A percentile compares a stretch with the other conserved stretches of the same genome.
Conservation (phyloP, 1,140 invertebrate species). For the Anastrepha ludens region DNA sequence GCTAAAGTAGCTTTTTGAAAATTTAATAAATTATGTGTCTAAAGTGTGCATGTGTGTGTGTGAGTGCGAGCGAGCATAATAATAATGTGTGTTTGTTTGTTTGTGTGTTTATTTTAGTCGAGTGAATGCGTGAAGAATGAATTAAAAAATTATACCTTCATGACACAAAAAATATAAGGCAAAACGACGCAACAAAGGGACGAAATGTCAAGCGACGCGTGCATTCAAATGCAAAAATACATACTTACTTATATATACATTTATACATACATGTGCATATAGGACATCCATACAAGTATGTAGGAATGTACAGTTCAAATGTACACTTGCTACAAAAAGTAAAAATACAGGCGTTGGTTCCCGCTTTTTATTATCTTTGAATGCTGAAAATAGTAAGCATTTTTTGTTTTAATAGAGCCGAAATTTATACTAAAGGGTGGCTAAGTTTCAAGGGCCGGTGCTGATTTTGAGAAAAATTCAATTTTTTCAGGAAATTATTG, state of each 20-base stretch:
- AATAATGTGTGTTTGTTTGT: neutral
- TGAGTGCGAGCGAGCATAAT: neutral
- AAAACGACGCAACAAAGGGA: neutral
- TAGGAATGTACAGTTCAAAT: no score
- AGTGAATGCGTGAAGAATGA: neutral
- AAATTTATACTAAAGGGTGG: no score
- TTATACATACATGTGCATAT: no score
- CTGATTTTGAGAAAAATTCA: no score
- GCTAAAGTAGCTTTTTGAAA: slow-evolving; percentile 43
- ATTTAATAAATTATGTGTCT: slow-evolving; percentile 8
- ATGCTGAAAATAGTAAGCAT: no score
- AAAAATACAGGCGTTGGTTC: no score
- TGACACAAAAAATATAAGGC: neutral
- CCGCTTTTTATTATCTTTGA: no score
- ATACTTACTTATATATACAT: neutral
- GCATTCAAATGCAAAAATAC: neutral
- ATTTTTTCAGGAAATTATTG: no score
- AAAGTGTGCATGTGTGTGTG: neutral
- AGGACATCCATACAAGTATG: no score
- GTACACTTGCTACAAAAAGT: no score
- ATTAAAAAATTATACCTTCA: neutral
- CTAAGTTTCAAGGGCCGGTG: no score
- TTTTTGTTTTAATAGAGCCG: no score
- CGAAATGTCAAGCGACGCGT: neutral
- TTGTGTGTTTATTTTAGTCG: neutral